Evolutionary conservation across 35 echinoderm and acorn worm genomes (phyloP), one percentile per base, ranked within the genome.

Genomic region (Apostichopus japonicus): DNA sequence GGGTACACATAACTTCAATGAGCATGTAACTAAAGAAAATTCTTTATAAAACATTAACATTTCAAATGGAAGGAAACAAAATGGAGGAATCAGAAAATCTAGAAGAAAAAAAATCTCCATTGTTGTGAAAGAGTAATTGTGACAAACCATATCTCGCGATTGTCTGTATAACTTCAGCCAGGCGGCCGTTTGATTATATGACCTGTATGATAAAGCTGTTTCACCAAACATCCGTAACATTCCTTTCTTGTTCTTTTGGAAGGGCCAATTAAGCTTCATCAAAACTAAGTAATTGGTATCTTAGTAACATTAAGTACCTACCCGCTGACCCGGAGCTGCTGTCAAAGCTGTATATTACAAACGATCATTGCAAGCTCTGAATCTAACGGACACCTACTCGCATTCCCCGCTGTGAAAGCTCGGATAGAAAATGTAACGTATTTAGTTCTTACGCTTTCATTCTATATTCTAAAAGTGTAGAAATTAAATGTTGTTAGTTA

Each of bases 211-310:
- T 44, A 44, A 67, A 67, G 19, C 19, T 67, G 63, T 15, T 67
- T 19, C 11, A 67, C 63, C 11, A 67, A 17, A 67, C 63, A 67
- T 65, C 62, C 62, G 62, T 65, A 17, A 65, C 14, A 73, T 73
- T 73, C 70, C 70, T 73, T 17, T 73, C n/a, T 84, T 84, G 16
- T 57, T 84, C 6, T 84, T 84, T 73, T 56, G 4, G 53, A 84
- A 84, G 4, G 80, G 56, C 80, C 80, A 84, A 84, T 84, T 84
- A 22, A 84, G 19, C 22, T 53, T 9, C 55, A 57, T 84, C 80
- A 57, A 57, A 54, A 56, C 15, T 84, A 84, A 84, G 80, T 84
- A 84, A 84, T 84, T 84, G 53, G 53, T 56, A 84, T 57, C 80
- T 84, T 57, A 84, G 80, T 84, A 56, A 84, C 80, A 84, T 61